Conservation (phyloP, 2,888 invertebrate genomes). For the Diadegma fenestrale region DNA sequence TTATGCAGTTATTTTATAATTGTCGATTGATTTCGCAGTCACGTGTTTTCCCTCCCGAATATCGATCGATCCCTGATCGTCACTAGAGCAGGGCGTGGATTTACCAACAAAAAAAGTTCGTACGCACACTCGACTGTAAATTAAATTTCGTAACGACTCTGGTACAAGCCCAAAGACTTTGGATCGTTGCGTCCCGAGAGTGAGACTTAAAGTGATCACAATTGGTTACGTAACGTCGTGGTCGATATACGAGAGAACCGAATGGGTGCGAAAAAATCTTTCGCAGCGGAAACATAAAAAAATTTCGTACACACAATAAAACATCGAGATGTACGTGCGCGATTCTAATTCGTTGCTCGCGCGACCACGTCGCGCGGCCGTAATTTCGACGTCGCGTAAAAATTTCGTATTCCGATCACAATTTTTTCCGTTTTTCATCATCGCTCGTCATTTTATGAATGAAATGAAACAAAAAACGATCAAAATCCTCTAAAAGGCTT, state of each 20-base stretch:
- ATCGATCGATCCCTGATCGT: too few species aligned
- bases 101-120: not conserved
- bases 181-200: constrained; percentile 64
- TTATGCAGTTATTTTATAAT: too few species aligned
- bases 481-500: not conserved
- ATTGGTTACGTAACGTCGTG: constrained; percentile 68
- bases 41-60: too few species aligned
- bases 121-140: not conserved
- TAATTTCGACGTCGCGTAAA: constrained; percentile 8
- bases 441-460: not conserved
- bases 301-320: constrained; percentile 15
- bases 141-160: not conserved
- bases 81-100: not conserved
- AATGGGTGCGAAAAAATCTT: constrained; percentile 49
- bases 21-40: too few species aligned
- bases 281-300: constrained; percentile 65
- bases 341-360: constrained; percentile 1
- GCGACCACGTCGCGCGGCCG: not conserved
- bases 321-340: not conserved
- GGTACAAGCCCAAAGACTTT: not conserved
- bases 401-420: not conserved
- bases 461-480: too few species aligned
- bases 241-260: constrained; percentile 40
- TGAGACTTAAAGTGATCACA: constrained; percentile 70
- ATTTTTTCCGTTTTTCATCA: not conserved